phyloP scores from a whole-genome alignment of 2,113 vertebrate species.

The Hypocryptadius cinnamomeus region DNA sequence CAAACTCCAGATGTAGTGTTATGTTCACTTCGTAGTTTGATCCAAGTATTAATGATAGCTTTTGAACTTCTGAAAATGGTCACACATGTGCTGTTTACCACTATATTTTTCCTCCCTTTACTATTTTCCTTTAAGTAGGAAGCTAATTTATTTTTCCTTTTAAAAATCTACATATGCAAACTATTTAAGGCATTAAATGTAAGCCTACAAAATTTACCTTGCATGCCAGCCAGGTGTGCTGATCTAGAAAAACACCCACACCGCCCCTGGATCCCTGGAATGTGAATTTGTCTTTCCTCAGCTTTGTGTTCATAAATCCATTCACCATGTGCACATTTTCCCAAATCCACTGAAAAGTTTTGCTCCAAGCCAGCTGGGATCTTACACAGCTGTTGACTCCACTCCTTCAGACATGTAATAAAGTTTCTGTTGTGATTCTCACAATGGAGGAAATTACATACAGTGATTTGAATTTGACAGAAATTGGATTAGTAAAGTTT shows the following conservation, averaged over 20 bases:
- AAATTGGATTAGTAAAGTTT: neutral
- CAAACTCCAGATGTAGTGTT: neutral
- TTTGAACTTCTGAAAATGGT: neutral
- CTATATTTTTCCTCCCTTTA: neutral
- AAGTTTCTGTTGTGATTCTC: neutral
- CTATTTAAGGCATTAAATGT: neutral
- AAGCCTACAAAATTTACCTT: neutral
- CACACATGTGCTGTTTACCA: neutral
- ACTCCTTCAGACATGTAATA: neutral
- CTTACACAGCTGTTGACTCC: neutral
- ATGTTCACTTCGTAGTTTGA: neutral
- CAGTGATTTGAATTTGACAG: neutral
- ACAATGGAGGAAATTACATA: neutral
- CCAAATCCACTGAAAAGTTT: neutral
- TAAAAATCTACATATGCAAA: neutral
- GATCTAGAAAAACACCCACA: neutral
- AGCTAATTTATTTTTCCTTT: neutral
- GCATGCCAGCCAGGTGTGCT: neutral
- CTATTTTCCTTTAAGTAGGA: neutral
- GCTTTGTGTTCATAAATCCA: neutral
- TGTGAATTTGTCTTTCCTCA: neutral
- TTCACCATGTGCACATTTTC: neutral
- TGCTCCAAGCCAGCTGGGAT: neutral
- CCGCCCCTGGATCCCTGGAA: accelerated
- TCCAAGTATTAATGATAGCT: neutral